phyloP scores from a whole-genome alignment of 2,888 invertebrate genomes.

The Drosophila lacicola region DNA sequence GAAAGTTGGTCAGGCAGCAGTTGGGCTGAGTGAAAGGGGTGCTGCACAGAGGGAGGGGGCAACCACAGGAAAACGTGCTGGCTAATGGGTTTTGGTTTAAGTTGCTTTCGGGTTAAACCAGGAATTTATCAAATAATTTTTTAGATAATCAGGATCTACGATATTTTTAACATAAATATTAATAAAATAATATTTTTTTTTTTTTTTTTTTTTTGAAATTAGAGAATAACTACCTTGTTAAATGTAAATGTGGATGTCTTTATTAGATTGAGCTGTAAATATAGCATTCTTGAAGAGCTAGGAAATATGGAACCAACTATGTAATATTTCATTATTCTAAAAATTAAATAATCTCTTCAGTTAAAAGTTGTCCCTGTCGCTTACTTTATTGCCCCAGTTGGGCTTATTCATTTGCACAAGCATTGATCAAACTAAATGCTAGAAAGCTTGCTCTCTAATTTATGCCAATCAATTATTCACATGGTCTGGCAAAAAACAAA shows the following conservation, averaged over 20 bases:
- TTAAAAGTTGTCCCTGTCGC: no score
- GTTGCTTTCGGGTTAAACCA: slow-evolving; percentile 1
- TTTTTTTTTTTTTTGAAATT: no score
- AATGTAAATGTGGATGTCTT: no score
- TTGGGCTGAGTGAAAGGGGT: slow-evolving; percentile 9
- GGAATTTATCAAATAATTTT: slow-evolving; percentile 8
- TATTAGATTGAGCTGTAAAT: no score
- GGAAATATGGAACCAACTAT: no score
- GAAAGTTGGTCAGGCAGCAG: slow-evolving; percentile 59
- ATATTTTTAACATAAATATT: no score
- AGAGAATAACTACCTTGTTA: no score
- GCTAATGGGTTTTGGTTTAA: slow-evolving; percentile 8
- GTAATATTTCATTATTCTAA: no score
- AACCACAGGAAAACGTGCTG: slow-evolving; percentile 8
- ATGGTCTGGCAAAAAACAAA: slow-evolving; percentile 13
- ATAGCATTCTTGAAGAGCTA: no score
- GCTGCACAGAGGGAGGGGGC: neutral
- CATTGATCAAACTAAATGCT: slow-evolving; percentile 5
- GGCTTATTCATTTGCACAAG: neutral
- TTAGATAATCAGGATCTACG: neutral
- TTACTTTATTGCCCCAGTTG: neutral
- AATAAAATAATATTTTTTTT: no score
- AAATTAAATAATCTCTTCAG: no score
- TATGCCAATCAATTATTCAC: slow-evolving; percentile 19
- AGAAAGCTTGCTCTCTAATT: slow-evolving; percentile 28